A percentile compares a stretch with the other conserved stretches of the same genome.
phyloP scores from a whole-genome alignment of 2,113 vertebrate species.

The Fulmarus glacialis region DNA sequence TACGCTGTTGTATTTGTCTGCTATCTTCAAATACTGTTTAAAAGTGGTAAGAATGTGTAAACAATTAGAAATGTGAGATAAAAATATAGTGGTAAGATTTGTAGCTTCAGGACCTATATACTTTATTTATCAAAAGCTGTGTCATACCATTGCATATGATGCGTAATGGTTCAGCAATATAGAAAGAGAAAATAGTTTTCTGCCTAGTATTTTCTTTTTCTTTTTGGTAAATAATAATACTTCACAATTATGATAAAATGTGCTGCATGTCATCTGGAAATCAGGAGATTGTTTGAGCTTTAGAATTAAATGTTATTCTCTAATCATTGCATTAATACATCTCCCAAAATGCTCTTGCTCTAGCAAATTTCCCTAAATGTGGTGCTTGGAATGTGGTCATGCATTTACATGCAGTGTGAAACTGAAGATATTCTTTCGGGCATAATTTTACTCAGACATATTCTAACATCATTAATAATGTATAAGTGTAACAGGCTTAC shows the following conservation, averaged over 20 bases:
- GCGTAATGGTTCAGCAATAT: neutral
- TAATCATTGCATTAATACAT: neutral
- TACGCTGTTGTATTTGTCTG: neutral
- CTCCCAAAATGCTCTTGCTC: neutral
- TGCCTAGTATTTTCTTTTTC: neutral
- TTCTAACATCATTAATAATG: conserved; percentile 21
- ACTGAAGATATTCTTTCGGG: neutral
- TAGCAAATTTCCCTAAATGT: neutral
- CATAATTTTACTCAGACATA: neutral
- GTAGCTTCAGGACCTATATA: neutral
- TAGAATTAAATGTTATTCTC: neutral
- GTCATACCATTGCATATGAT: neutral
- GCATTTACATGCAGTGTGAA: neutral
- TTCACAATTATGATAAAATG: neutral
- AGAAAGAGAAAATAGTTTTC: neutral
- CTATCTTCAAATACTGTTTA: neutral
- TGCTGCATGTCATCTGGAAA: neutral
- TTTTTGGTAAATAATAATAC: neutral
- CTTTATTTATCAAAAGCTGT: neutral
- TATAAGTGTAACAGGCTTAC: neutral
- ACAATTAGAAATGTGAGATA: neutral
- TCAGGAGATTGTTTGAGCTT: neutral
- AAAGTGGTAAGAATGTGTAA: neutral
- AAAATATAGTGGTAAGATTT: neutral
- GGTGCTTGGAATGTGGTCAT: neutral